Conservation (phyloP, 2,888 invertebrate species). For the Drosophila mettleri region DNA sequence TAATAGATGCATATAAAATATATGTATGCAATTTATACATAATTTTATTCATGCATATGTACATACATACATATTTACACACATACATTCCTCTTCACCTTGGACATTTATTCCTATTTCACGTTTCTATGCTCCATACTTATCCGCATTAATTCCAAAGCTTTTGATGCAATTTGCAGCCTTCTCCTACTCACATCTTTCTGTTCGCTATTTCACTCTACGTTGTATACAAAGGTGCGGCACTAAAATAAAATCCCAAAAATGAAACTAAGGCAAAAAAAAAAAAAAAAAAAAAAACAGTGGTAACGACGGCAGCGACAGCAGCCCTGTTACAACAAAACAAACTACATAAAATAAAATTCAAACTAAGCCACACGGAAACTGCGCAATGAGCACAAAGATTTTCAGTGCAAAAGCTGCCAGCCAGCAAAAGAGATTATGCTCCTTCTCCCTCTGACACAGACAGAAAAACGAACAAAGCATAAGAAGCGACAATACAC, state of each 20-base stretch:
- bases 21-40: too few relatives aligned
- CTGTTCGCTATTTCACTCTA: conserved; percentile 2
- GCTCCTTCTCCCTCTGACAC: conserved; percentile 13
- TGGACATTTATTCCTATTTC: neutral
- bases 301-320: conserved; percentile 9
- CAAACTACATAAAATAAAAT: conserved; percentile 48
- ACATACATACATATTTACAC: neutral
- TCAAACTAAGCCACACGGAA: conserved; percentile 70
- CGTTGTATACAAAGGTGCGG: conserved; percentile 45
- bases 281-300: conserved; percentile 12
- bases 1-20: neutral
- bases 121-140: neutral
- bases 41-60: too few relatives aligned
- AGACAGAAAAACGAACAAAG: conserved; percentile 37
- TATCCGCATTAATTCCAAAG: conserved; percentile 13
- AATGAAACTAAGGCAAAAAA: conserved; percentile 26
- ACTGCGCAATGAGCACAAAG: conserved; percentile 73
- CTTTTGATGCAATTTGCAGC: conserved; percentile 13
- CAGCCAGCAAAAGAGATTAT: conserved; percentile 56
- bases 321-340: conserved; percentile 28
- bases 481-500: conserved; percentile 51
- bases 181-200: conserved; percentile 10
- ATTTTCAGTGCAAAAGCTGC: conserved; percentile 53
- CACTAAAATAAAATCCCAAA: conserved; percentile 40
- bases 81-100: neutral